These are phyloP conservation scores for Campodea augens DNA, from an alignment of 1,140 invertebrate species.

Conservation along the genomic window DNA sequence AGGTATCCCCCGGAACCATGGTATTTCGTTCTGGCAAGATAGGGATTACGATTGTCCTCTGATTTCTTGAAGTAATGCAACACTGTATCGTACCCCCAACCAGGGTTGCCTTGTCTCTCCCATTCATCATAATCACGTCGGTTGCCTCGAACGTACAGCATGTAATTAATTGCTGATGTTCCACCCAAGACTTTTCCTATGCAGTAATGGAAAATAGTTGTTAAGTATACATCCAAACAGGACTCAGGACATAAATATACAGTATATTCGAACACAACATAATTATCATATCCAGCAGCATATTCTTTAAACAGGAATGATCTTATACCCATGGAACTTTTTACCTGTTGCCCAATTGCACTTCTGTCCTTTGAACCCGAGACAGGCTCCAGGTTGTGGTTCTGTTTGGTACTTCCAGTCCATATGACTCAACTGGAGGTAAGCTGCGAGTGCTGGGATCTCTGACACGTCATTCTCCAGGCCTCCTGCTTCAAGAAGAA, in stretches of 20 bases:
- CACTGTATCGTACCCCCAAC: slow-evolving; percentile 77
- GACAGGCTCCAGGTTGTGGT: slow-evolving; percentile 58
- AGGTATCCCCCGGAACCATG: slow-evolving; percentile 58
- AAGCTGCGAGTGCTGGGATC: slow-evolving; percentile 67
- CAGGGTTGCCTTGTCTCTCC: slow-evolving; percentile 62
- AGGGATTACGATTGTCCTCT: slow-evolving; percentile 69
- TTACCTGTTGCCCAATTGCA: slow-evolving; percentile 12
- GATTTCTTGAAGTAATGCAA: slow-evolving; percentile 76
- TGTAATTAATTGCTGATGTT: slow-evolving; percentile 81
- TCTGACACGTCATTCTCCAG: slow-evolving; percentile 79
- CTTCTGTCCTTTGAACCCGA: slow-evolving; percentile 30
- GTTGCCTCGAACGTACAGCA: slow-evolving; percentile 89
- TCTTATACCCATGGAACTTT: too few species aligned
- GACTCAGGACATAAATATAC: too few species aligned
- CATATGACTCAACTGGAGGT: slow-evolving; percentile 63
- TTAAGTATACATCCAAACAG: too few species aligned
- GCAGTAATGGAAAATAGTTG: too few species aligned
- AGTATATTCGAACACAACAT: too few species aligned
- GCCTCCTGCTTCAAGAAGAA: slow-evolving; percentile 75
- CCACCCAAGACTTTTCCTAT: slow-evolving; percentile 36
- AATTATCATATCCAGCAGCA: too few species aligned
- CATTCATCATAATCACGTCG: slow-evolving; percentile 78
- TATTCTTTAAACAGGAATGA: too few species aligned
- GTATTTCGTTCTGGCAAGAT: slow-evolving; percentile 47
- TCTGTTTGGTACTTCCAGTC: slow-evolving; percentile 89